Evolutionary conservation across 2,888 invertebrate genomes (phyloP).

Genomic region (Sarcophaga caerulescens): DNA sequence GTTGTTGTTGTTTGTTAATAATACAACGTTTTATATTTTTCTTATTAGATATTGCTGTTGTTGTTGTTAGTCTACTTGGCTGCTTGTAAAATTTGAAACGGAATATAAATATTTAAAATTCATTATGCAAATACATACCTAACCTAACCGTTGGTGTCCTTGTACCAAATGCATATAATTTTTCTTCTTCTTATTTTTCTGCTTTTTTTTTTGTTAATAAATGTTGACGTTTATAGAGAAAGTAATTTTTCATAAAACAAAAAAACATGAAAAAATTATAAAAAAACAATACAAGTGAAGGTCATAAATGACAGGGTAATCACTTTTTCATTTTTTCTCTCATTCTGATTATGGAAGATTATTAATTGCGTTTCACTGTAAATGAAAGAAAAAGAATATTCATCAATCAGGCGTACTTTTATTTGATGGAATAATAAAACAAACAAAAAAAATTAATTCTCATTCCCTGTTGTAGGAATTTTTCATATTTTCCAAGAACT

Average conservation of each 20-base stretch:
- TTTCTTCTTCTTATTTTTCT: background rate
- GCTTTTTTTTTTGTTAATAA: background rate
- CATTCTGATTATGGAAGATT: conserved; percentile 4
- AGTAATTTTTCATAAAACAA: conserved; percentile 32
- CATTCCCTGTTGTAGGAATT: background rate
- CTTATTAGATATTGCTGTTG: conserved; percentile 46
- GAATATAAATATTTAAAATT: conserved; percentile 67
- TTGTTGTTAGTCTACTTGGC: background rate
- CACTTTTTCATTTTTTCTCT: background rate
- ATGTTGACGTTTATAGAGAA: conserved; percentile 4
- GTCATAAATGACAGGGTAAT: conserved; percentile 19
- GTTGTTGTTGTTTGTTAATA: background rate
- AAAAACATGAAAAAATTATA: background rate
- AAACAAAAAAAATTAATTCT: background rate
- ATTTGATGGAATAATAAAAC: background rate
- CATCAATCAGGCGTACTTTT: conserved; percentile 21
- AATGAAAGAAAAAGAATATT: background rate
- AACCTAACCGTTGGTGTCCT: conserved; percentile 37
- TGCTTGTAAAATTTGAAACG: conserved; percentile 1
- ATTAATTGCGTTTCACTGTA: conserved; percentile 20
- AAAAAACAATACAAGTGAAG: conserved; percentile 6
- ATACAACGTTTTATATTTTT: background rate
- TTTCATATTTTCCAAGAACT: background rate
- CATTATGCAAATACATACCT: conserved; percentile 60
- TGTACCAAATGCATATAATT: conserved; percentile 56